Evolutionary conservation across 2,888 invertebrate species (phyloP).

Genomic region (Xylota sylvarum): DNA sequence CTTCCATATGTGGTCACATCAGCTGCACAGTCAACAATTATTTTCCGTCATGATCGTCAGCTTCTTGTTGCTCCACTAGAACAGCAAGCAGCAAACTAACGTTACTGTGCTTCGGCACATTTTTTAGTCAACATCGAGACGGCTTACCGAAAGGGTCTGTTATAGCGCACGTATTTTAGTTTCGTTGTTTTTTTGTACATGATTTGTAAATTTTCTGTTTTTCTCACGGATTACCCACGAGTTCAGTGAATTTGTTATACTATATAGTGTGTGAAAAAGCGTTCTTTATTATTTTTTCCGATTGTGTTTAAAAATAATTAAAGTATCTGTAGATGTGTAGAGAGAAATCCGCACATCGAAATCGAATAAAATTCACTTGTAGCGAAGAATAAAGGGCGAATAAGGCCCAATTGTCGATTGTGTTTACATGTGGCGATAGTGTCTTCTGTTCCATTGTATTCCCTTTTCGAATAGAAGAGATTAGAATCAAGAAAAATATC

Average conservation of each 20-base stretch:
- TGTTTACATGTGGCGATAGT: slow-evolving; percentile 58
- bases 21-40: slow-evolving; percentile 24
- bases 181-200: slow-evolving; percentile 35
- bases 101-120: slow-evolving; percentile 59
- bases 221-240: slow-evolving; percentile 39
- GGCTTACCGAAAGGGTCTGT: slow-evolving; percentile 63
- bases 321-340: background rate
- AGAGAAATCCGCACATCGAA: slow-evolving; percentile 49
- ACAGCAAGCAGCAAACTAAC: slow-evolving; percentile 51
- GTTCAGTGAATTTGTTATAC: slow-evolving; percentile 48
- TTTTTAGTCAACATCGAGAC: slow-evolving; percentile 75
- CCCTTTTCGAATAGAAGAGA: slow-evolving; percentile 46
- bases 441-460: slow-evolving; percentile 56
- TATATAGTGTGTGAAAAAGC: slow-evolving; percentile 38
- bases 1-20: slow-evolving; percentile 65
- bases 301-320: slow-evolving; percentile 62
- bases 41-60: slow-evolving; percentile 31
- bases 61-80: slow-evolving; percentile 64
- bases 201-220: slow-evolving; percentile 17
- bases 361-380: slow-evolving; percentile 23
- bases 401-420: slow-evolving; percentile 32
- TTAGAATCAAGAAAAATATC: slow-evolving; percentile 41
- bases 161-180: slow-evolving; percentile 29
- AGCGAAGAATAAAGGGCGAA: slow-evolving; percentile 47
- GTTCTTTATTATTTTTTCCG: slow-evolving; percentile 22